phyloP scores from a whole-genome alignment of 2,113 vertebrate species.

The Larimichthys polyactis region DNA sequence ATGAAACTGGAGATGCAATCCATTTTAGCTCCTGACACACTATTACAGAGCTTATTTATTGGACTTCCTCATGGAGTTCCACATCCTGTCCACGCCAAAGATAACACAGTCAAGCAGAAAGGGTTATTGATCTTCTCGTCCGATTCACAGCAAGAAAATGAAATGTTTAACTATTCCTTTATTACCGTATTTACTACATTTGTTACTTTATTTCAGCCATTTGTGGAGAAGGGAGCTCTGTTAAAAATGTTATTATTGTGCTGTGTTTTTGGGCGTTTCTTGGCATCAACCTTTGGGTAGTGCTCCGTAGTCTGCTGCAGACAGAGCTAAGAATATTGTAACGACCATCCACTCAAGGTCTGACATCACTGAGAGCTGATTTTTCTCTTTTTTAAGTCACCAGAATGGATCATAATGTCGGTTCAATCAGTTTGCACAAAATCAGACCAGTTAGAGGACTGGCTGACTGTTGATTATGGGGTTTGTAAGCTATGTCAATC shows the following conservation, averaged over 20 bases:
- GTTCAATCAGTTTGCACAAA: too few relatives aligned
- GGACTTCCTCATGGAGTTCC: background rate
- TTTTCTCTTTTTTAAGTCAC: too few relatives aligned
- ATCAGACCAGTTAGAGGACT: too few relatives aligned
- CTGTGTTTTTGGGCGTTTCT: too few relatives aligned
- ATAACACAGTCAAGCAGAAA: background rate
- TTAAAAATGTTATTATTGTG: background rate
- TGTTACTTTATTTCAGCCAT: background rate
- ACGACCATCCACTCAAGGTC: too few relatives aligned
- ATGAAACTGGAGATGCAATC: slow-evolving; percentile 9
- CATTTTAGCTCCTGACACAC: background rate
- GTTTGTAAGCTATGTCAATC: too few relatives aligned
- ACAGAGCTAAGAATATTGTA: too few relatives aligned
- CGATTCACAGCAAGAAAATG: background rate
- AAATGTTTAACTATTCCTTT: background rate
- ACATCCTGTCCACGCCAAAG: background rate
- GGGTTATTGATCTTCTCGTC: background rate
- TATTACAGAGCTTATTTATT: background rate
- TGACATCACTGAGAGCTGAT: too few relatives aligned
- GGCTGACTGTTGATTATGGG: too few relatives aligned
- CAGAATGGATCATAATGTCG: too few relatives aligned
- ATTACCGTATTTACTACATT: background rate
- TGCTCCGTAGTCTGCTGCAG: too few relatives aligned
- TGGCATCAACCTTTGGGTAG: too few relatives aligned
- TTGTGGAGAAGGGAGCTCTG: background rate